Evolutionary conservation across 2,888 invertebrate species (phyloP), one percentile per base, ranked within the genome.

Genomic region (Mesoligia furuncula): DNA sequence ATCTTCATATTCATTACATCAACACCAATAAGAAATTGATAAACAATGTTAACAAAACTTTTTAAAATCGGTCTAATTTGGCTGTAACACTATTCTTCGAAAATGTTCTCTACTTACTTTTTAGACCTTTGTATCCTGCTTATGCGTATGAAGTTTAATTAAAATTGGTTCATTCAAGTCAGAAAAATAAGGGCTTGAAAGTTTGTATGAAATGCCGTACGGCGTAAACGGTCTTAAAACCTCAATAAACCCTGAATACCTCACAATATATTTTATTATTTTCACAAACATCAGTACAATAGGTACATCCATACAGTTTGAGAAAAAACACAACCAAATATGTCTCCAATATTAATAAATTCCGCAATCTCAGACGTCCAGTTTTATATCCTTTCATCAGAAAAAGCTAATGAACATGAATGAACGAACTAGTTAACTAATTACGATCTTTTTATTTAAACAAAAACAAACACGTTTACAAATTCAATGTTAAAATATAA

Each of bases 371-470:
- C 27, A 17, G 57, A 13, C n/a, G 17, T 24, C 20, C 15, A 11
- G 3, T 20, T 54, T 65, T 59, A 59, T 7, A 27, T 15, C 17
- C 20, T 66, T 70, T 61, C 20, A 57, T 39, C n/a, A 42, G 45
- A 31, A 67, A 57, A 77, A 39, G 24, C 54, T 54, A 66, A 31
- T 45, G 11, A 62, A 36, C 31, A 64, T 39, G 9, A n/a, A n/a
- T n/a, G n/a, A n/a, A n/a, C n/a, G n/a, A n/a, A n/a, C n/a, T n/a
- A n/a, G n/a, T n/a, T n/a, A n/a, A n/a, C n/a, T n/a, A n/a, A 61
- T 36, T 42, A 31, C 7, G 2, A 81, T 24, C n/a, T 64, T 24
- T 27, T 75, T 45, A 17, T 64, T 57, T 17, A 1, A 79, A n/a
- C 17, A 36, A 51, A 31, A 15, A 54, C 0, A 36, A 54, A 27